phyloP scores from a whole-genome alignment of 53 echinoderm and acorn worm genomes.

The Temnopleurus reevesii region DNA sequence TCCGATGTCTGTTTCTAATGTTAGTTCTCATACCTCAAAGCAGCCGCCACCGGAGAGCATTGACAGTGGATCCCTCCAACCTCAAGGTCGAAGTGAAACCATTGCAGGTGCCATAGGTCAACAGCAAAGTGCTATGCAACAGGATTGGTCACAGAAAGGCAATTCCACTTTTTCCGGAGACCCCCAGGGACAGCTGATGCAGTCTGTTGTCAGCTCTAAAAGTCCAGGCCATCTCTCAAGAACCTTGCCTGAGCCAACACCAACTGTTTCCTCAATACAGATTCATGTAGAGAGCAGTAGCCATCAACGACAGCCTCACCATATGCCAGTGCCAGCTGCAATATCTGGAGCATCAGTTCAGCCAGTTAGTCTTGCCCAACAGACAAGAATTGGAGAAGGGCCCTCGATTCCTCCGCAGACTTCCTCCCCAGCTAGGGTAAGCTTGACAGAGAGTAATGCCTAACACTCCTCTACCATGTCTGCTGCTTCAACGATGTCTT shows the following conservation, averaged over 20 bases:
- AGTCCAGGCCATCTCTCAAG: neutral
- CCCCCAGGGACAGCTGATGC: neutral
- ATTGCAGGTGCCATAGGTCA: neutral
- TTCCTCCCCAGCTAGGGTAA: neutral
- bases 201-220: neutral
- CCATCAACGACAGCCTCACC: neutral
- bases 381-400: neutral
- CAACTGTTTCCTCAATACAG: neutral
- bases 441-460: neutral
- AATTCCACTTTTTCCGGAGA: too few relatives aligned
- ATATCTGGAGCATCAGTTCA: neutral
- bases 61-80: slow-evolving; percentile 1
- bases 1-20: neutral
- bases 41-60: neutral
- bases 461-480: neutral
- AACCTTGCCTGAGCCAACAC: neutral
- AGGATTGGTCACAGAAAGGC: slow-evolving; percentile 31
- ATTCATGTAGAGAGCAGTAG: neutral
- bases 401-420: neutral
- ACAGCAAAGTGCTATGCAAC: neutral
- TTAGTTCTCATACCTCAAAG: neutral
- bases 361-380: neutral
- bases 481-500: neutral
- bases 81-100: neutral
- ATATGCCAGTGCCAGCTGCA: neutral